Base-by-base conservation (phyloP, 2,113 vertebrate genomes). In the Eudyptes chrysolophus region DNA sequence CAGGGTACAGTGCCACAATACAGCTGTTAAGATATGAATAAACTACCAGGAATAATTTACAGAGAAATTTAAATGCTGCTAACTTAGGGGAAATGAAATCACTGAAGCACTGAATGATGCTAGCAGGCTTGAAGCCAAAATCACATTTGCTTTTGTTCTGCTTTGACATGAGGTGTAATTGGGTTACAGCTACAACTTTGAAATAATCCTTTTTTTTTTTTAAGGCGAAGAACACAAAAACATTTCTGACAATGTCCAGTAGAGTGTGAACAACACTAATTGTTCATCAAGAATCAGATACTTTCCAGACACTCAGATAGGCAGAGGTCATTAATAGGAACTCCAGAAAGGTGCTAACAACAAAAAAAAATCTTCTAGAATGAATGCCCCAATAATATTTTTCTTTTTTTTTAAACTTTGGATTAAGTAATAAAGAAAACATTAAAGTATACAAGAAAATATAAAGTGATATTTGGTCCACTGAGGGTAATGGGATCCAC, bases 11-110 rank as follows among this genome's bases (percentile, higher is more conserved):
- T 80, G 84, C 87, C 87, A 88, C 94, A 27, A n/a, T 89, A 71
- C 96, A 93, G 87, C 87, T 84, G 93, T 83, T 95, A 72, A 72
- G 94, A 94, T 83, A 79, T 69, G 89, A 93, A 93, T 83, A 95
- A 90, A 58, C 3, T 19, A 92, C 79, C 74, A 88, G 71, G 62
- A 94, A 85, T 92, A 93, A 94, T 88, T 89, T 90, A 88, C 71
- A 81, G 94, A 86, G n/a, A 93, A 86, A 96, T 97, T 95, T 96
- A 93, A 96, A 96, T 95, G 90, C 46, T 88, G 92, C 94, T 96
- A 94, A 94, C 79, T 82, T 80, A 85, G 15, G 68, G 54, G 66
- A 94, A 96, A 94, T 76, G 62, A 94, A 93, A 93, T 74, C 70
- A 70, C 54, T 87, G 80, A 91, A 76, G 51, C 78, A 58, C 22